A percentile compares a stretch with the other conserved stretches of the same genome.
Evolutionary conservation across 1,140 invertebrate species (phyloP).

Genomic region (Tetramorium parvispinum): DNA sequence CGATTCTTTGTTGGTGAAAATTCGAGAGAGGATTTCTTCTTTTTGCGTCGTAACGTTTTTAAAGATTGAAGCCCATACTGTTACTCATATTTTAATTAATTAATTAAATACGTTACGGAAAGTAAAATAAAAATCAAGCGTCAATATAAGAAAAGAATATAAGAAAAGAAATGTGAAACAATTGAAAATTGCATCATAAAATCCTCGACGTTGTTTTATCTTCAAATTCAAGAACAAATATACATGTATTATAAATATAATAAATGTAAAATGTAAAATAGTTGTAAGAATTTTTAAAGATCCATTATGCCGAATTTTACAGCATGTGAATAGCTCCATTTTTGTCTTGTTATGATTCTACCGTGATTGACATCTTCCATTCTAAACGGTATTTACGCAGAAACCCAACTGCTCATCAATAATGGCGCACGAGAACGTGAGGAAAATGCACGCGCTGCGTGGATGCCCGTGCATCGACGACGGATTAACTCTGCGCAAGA

Average conservation of each 20-base stretch:
- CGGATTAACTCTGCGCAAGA: slow-evolving; percentile 38
- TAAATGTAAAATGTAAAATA: not conserved
- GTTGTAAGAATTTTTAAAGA: not conserved
- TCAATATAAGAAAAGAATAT: not conserved
- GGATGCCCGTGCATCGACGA: not conserved
- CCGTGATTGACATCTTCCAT: not conserved
- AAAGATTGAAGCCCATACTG: not conserved
- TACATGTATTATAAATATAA: not conserved
- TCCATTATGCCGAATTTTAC: not conserved
- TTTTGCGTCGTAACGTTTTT: not conserved
- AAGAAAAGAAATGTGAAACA: no score
- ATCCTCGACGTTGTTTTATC: no score
- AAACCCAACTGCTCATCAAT: not conserved
- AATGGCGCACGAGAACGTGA: slow-evolving; percentile 13
- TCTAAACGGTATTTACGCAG: not conserved
- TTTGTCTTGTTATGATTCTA: not conserved
- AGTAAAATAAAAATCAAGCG: not conserved
- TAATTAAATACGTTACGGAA: not conserved
- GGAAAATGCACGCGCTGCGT: slow-evolving; percentile 18
- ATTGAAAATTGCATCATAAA: not conserved
- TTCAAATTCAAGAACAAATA: not conserved
- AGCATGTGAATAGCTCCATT: not conserved
- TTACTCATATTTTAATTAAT: not conserved
- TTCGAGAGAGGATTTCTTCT: not conserved
- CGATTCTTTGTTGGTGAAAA: slow-evolving; percentile 1